Base-by-base conservation (phyloP, 2,797 vertebrate genomes). In the Centroberyx gerrardi region DNA sequence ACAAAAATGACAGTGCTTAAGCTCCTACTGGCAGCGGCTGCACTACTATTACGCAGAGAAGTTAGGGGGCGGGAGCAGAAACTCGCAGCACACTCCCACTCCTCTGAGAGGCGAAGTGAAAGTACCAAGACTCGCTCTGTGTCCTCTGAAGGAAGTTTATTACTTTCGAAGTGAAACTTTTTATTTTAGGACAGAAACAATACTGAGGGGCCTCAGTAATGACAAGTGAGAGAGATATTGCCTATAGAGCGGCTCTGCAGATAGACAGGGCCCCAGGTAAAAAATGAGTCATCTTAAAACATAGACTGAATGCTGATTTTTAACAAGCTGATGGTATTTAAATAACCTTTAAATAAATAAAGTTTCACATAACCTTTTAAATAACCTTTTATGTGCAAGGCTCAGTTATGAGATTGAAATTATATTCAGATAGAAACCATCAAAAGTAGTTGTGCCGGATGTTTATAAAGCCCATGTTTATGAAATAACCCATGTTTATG, bases 1-100 rank as follows among this genome's bases (percentile, higher is more conserved):
- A 68, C 65, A 79, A 72, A 87, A 85, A 76, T 86, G 54, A 87
- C 52, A 82, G 68, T 63, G 68, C 56, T 87, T 82, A 55, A 68
- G 60, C 40, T 68, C n/a, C 38, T 58, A 79, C 72, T 61, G 58
- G 73, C 53, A 36, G 78, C 66, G 70, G 74, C 82, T 76, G 68
- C 63, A 48, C 56, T 48, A 10, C 67, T 54, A 56, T 73, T 68
- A 78, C 71, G 74, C 51, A 74, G 68, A 76, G 29, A 46, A 12
- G 18, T 51, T 72, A 56, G 56, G 49, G 28, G 28, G 28, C 8
- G 31, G 15, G 29, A 38, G 38, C 38, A 40, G 38, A 40, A 12
- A 29, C 14, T 71, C 4, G 49, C 81, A 68, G 52, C 62, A 62
- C 10, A 46, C 51, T 58, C 64, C 58, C 54, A 75, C 62, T 48